Evolutionary conservation across 2,797 vertebrate species (phyloP), one percentile per base, ranked within the genome.

Genomic region (Eupleurogrammus muticus): DNA sequence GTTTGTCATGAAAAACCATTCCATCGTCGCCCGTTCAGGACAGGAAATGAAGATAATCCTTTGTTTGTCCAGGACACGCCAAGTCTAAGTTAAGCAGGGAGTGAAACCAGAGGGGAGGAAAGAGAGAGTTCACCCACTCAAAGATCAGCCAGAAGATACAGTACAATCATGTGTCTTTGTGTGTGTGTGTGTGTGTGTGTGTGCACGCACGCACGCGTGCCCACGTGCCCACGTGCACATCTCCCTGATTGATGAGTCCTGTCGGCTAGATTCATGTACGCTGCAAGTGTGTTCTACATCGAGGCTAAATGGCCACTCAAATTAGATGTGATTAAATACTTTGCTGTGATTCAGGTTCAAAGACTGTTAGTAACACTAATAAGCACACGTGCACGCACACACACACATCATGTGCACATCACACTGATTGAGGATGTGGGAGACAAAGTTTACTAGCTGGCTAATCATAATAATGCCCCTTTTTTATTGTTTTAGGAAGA

Each of bases 401-500:
- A 71, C 64, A 46, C 40, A 60, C 55, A 58, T 20, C 19, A 66
- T 38, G 46, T 51, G 38, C 52, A 73, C 77, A 66, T 40, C 24
- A 77, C 68, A 73, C 85, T 84, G 72, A 84, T 82, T 86, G 78
- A 90, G 86, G 83, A 92, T 87, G 85, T 91, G 81, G 85, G 76
- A 87, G 78, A 81, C 72, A 74, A 81, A 64, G 70, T 90, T 91
- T 89, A 92, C 89, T 87, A 75, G 75, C 73, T 77, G 73, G 79
- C 86, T 92, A 92, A 92, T 92, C 90, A 93, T 82, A 90, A 90
- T 87, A 91, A 89, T 88, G 90, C 84, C 77, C 71, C 58, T 75
- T 86, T 89, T 92, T 92, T 90, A 90, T 90, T 87, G 90, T 88
- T 91, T 89, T 87, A 90, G 92, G 93, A 94, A 94, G 91, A 82